Base-by-base conservation (phyloP, 2,113 vertebrate species). In the Odontophorus gujanensis region DNA sequence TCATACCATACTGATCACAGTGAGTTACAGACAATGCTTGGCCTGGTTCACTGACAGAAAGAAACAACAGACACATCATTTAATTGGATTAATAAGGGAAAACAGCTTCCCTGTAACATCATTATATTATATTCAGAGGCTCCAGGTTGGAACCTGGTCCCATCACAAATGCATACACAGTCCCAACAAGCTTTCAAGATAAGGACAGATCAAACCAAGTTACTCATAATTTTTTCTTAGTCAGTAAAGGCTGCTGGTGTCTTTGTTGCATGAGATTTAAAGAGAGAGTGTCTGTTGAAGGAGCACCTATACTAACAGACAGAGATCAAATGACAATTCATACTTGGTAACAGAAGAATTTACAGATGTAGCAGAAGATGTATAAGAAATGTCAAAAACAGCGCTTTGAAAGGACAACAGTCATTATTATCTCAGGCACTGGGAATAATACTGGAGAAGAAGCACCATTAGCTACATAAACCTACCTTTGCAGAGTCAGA, bases 401-500 rank as follows among this genome's bases (percentile, higher is more conserved):
- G 59, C 19, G 55, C 36, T 40, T 42, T 62, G 32, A 66, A 77
- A 85, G 34, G 75, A 66, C 10, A 73, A 7, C 3, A 25, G 20
- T 5, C 5, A 40, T 55, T 74, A 77, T 13, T 74, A 77, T 11
- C 34, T 40, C 8, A 58, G 17, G 11, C 34, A 55, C 9, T 75
- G 17, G 40, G 28, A 93, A 42, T 20, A 83, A 66, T 15, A 81
- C 2, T 32, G 38, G 13, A 45, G 40, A 69, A 81, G 53, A 71
- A 80, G 32, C 15, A 61, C 11, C 20, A 24, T 13, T 22, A 59
- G 25, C 51, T 65, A 20, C 6, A 15, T 36, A 89, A 83, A 85
- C 95, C 12, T 87, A 99, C 99, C 98, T 99, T 99, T 74, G 99
- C 99, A 19, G 98, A 97, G 55, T 98, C 98, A 22, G 99, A 99